Base-by-base conservation (phyloP, 2,113 vertebrate species). In the Colaptes auratus region DNA sequence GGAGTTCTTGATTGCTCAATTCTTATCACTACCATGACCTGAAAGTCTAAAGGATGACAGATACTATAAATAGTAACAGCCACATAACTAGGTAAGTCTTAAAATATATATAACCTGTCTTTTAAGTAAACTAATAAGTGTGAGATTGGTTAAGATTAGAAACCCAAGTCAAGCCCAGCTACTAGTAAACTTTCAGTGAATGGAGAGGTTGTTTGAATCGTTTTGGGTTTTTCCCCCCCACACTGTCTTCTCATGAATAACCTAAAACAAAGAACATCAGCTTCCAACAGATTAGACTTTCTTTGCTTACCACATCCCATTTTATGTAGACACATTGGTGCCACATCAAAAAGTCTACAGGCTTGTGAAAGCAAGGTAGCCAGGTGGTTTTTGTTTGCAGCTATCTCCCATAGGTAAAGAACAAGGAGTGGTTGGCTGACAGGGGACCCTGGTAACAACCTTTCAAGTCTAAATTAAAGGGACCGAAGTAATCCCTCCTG, bases 191-290 rank as follows among this genome's bases (percentile, higher is more conserved):
- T 92, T 70, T 50, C 33, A 80, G 6, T 33, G 48, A 91, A 91
- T 56, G 7, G n/a, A 71, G 42, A 6, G 17, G 12, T 13, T 65
- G 27, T 3, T 25, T 46, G 28, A 23, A 13, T 3, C 72, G 36
- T 25, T 4, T 7, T 7, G 2, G 4, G 0, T n/a, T n/a, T n/a
- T n/a, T n/a, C n/a, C 71, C 86, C 5, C 30, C 20, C 12, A 8
- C 39, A 39, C 39, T 23, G 2, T 2, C 65, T 89, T 75, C 79
- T 60, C 10, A 48, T 66, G 2, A 67, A 59, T 48, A 93, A 70
- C 31, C 17, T 50, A 81, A 92, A 93, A 21, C 50, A 86, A 91
- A 88, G 59, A 55, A 28, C 28, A 78, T 73, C 39, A 84, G 52
- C 33, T 86, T 31, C 30, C 55, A 30, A 86, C 42, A 88, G 17